These are phyloP conservation scores for Sminthurinus aureus DNA, from an alignment of 2,888 invertebrate genomes.

Conservation along the genomic window DNA sequence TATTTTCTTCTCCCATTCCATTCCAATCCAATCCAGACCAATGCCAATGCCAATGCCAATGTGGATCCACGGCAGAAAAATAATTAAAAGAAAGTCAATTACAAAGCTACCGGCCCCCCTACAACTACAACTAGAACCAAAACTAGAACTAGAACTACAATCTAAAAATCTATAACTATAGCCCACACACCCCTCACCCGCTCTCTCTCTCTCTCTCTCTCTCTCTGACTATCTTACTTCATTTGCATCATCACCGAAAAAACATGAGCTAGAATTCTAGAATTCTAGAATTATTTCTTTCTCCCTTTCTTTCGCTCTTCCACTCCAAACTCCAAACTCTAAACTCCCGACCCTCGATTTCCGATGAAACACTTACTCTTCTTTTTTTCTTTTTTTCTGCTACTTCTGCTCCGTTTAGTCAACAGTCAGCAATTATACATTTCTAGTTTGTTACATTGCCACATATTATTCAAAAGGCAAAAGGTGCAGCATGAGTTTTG, in stretches of 20 bases:
- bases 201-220: too few species aligned
- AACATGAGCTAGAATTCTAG: slow-evolving; percentile 40
- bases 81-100: slow-evolving; percentile 61
- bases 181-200: slow-evolving; percentile 49
- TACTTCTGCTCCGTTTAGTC: too few species aligned
- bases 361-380: slow-evolving; percentile 43
- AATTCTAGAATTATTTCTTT: not conserved
- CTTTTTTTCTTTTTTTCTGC: slow-evolving; percentile 18
- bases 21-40: too few species aligned
- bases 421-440: too few species aligned
- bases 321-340: too few species aligned
- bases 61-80: slow-evolving; percentile 51
- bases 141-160: not conserved
- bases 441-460: too few species aligned
- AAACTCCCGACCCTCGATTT: slow-evolving; percentile 42
- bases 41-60: too few species aligned
- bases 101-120: slow-evolving; percentile 56
- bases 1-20: not conserved
- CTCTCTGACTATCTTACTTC: slow-evolving; percentile 35
- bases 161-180: too few species aligned
- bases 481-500: too few species aligned
- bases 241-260: slow-evolving; percentile 59
- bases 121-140: not conserved
- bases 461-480: too few species aligned
- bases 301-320: slow-evolving; percentile 31